These are phyloP conservation scores for Brachionus manjavacas DNA, from an alignment of 1,140 invertebrate species.

Conservation along the genomic window DNA sequence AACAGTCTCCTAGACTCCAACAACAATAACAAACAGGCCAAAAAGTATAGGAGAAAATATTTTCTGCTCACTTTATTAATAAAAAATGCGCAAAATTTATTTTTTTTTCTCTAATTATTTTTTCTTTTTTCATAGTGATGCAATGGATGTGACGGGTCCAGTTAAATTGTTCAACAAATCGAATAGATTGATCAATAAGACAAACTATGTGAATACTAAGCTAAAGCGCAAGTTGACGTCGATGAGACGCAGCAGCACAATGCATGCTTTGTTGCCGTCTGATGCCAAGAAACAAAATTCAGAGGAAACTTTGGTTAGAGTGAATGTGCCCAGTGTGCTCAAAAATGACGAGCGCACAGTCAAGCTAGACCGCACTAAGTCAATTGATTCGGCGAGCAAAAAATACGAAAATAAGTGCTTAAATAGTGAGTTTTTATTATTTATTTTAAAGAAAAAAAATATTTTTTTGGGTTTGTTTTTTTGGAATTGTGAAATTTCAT, in stretches of 20 bases:
- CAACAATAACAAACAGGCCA: slow-evolving; percentile 4
- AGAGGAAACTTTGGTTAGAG: not conserved
- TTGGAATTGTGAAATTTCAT: no score
- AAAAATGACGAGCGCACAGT: not conserved
- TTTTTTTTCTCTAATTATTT: not conserved
- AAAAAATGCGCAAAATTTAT: no score
- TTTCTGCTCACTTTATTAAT: not conserved
- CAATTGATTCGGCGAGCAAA: not conserved
- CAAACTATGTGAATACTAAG: slow-evolving; percentile 34
- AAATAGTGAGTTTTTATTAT: not conserved
- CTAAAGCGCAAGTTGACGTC: slow-evolving; percentile 6
- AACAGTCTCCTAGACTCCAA: not conserved
- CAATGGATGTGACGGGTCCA: not conserved
- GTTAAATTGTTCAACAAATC: not conserved
- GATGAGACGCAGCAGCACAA: slow-evolving; percentile 33
- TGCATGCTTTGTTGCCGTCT: slow-evolving; percentile 11
- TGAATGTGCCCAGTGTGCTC: not conserved
- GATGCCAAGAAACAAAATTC: not conserved
- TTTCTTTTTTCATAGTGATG: not conserved
- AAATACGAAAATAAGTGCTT: not conserved
- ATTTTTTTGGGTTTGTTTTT: no score
- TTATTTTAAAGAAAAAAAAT: no score
- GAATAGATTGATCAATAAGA: not conserved
- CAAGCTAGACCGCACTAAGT: slow-evolving; percentile 8
- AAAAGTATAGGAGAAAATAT: not conserved